Base-by-base conservation (phyloP, 2,113 vertebrate species). In the Chaetops frenatus region DNA sequence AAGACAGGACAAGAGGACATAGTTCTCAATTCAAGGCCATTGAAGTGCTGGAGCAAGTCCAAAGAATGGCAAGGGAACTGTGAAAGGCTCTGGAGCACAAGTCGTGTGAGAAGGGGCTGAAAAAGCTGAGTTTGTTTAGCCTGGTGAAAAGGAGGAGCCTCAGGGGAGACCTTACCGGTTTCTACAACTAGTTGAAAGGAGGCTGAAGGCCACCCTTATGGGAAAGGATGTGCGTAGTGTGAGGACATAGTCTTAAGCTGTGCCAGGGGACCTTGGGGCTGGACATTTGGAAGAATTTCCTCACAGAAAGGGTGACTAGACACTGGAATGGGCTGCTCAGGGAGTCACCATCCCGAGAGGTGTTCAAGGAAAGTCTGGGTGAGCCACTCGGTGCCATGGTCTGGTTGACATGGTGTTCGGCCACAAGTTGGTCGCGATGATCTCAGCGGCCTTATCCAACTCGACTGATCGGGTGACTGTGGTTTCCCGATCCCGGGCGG, bases 381-480 rank as follows among this genome's bases (percentile, higher is more conserved):
- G 29, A 62, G 15, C 38, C 38, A 16, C 42, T 20, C 28, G n/a
- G 12, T 38, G 40, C 40, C 65, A 3, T 1, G 31, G 35, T 22
- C 40, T 22, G 22, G 16, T 1, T 21, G 48, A 71, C n/a, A 8
- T 0, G 40, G 5, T 4, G 35, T 4, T 56, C 11, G 21, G 11
- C 23, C 29, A 56, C 13, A 25, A 11, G 5, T 0, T 14, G 35
- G n/a, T 18, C 6, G 50, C 13, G 7, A 17, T 20, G 9, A 17
- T 7, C 28, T 29, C 29, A n/a, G 23, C 20, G 3, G 23, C 29
- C 12, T 23, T 8, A 21, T 22, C 14, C 53, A 3, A 4, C 3
- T 18, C 45, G 12, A 1, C 0, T 2, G 13, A 35, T 14, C 15
- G 18, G 18, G 6, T 2, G n/a, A 3, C 17, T 5, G 7, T 2